Conservation (phyloP, 2,888 invertebrate genomes). For the Phaonia tiefii region DNA sequence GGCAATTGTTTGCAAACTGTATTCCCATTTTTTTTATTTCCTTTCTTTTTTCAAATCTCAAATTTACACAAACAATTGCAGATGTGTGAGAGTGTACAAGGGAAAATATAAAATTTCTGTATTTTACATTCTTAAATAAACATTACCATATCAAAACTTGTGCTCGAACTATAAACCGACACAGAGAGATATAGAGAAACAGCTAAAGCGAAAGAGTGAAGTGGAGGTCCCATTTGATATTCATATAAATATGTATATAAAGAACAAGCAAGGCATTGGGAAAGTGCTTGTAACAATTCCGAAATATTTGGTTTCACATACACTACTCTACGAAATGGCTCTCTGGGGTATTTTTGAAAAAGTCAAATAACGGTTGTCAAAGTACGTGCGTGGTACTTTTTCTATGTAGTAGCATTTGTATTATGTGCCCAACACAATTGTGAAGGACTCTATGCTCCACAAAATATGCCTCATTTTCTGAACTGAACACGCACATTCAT, state of each 20-base stretch:
- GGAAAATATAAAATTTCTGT: neutral
- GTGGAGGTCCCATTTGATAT: too few species aligned
- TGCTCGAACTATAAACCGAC: neutral
- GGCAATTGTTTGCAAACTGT: constrained; percentile 17
- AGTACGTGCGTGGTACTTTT: neutral
- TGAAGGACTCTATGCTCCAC: constrained; percentile 27
- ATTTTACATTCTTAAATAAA: constrained; percentile 38
- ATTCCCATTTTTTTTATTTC: neutral
- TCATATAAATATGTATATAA: too few species aligned
- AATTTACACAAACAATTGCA: constrained; percentile 24
- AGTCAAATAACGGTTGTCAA: constrained; percentile 58
- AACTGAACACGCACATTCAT: neutral
- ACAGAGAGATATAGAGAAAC: neutral
- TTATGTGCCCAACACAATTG: constrained; percentile 4
- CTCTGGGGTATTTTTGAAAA: constrained; percentile 56
- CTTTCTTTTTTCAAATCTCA: neutral
- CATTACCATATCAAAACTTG: constrained; percentile 10
- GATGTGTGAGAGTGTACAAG: neutral
- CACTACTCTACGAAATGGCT: constrained; percentile 8
- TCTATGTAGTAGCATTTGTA: constrained; percentile 24
- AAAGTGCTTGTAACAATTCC: neutral
- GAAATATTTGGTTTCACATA: neutral
- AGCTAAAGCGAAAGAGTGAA: too few species aligned
- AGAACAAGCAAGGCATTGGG: too few species aligned
- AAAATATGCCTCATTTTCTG: constrained; percentile 30